Percentiles rank a stretch among this genome's conserved stretches.
phyloP scores from a whole-genome alignment of 2,888 invertebrate species.

The Acanthoscelides obtectus region DNA sequence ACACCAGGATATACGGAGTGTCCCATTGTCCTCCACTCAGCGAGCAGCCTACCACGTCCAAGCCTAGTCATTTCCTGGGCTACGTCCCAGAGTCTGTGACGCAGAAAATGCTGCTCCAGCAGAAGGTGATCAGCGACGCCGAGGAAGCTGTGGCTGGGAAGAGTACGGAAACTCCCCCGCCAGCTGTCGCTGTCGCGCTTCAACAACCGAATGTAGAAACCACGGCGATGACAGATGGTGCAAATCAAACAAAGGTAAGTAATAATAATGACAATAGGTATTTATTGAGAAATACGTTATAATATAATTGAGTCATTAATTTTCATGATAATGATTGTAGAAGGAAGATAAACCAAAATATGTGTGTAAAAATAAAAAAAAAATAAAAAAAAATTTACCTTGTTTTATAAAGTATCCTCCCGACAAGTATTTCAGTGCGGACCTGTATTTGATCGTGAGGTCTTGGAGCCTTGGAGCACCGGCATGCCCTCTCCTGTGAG shows the following conservation, averaged over 20 bases:
- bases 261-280: no score
- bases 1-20: conserved; percentile 67
- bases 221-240: neutral
- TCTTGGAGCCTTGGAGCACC: no score
- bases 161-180: neutral
- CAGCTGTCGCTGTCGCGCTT: neutral
- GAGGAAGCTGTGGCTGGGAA: conserved; percentile 4
- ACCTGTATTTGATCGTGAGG: no score
- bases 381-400: no score
- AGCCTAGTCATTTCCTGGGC: conserved; percentile 41
- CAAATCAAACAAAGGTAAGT: neutral
- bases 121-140: neutral
- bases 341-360: no score
- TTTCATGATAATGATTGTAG: no score
- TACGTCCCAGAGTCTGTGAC: conserved; percentile 33
- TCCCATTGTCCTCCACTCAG: conserved; percentile 48
- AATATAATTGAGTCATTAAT: no score
- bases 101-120: neutral
- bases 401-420: no score
- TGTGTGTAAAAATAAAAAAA: no score
- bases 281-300: no score
- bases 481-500: no score
- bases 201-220: neutral
- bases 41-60: conserved; percentile 42
- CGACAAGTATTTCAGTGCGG: no score